Evolutionary conservation across 2,113 vertebrate genomes (phyloP), one percentile per base, ranked within the genome.

Genomic region (Callionymus lyra): DNA sequence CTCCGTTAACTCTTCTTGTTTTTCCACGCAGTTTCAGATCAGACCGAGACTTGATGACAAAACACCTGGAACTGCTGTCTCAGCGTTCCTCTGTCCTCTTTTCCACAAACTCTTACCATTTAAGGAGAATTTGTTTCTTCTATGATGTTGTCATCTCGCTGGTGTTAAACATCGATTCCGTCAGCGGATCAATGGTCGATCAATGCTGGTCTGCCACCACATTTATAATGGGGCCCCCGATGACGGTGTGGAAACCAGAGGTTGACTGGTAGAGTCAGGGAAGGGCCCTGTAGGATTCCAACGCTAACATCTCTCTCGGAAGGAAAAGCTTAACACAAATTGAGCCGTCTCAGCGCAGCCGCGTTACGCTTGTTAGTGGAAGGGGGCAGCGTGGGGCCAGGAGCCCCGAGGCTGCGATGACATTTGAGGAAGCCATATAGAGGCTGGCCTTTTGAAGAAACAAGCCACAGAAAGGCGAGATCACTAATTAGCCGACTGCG

Each of bases 371-470:
- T 70, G 73, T 80, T 82, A 82, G 61, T 6, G 37, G 31, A 45
- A 55, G 65, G 60, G 57, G 42, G 50, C 54, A 50, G 54, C 18
- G 40, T 4, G 37, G 50, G 56, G 58, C 52, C 54, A 58, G 50
- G 61, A 58, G 59, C 61, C 60, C 39, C 16, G 59, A 81, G 73
- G 82, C 71, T 74, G 31, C 1, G 43, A 40, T 84, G 82, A 82
- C 81, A 81, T 85, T 84, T 82, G 31, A 58, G 61, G 61, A 50
- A 75, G 64, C 63, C 52, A 34, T 54, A 65, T 48, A 37, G 66
- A 70, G 72, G 52, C 55, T 81, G 81, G 72, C 78, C 80, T 84
- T 84, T 76, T 75, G 69, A 77, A 74, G 57, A 54, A 77, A 61
- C 57, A 44, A 69, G 68, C 65, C 58, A 48, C 60, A 13, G 43